Conservation (phyloP, 2,113 vertebrate genomes). For the Oceanodroma tethys region DNA sequence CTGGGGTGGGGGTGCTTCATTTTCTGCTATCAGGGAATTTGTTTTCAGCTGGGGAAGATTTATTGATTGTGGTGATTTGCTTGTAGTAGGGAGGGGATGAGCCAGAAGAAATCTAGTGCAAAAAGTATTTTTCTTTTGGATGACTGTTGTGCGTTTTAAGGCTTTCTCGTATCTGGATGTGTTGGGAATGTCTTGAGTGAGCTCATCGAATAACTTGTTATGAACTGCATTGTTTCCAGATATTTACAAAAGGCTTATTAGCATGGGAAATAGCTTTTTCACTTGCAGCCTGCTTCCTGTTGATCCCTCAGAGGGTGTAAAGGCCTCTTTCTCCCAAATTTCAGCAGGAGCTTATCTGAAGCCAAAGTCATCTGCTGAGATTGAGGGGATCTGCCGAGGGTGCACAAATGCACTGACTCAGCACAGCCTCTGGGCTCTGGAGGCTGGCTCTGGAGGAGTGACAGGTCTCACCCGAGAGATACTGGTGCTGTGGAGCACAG, state of each 20-base stretch:
- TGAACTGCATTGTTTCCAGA: background rate
- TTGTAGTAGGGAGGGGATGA: background rate
- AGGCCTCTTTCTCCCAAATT: background rate
- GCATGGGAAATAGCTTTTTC: background rate
- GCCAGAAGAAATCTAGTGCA: background rate
- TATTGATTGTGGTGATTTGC: background rate
- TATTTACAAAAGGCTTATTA: background rate
- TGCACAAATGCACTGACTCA: background rate
- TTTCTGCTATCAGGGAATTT: background rate
- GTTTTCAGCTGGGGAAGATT: background rate
- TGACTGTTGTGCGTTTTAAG: background rate
- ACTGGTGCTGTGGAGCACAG: background rate
- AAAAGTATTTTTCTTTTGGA: constrained; percentile 8
- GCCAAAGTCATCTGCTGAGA: background rate
- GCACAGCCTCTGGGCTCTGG: background rate
- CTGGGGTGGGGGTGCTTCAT: background rate
- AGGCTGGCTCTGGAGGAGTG: background rate
- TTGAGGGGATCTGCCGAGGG: background rate
- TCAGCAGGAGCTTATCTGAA: background rate
- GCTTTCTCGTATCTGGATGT: background rate
- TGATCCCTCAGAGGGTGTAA: background rate
- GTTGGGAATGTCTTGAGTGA: background rate
- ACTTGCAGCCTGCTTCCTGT: background rate
- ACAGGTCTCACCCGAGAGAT: background rate
- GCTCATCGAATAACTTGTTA: background rate